Evolutionary conservation across 92 coral and sea anemone species (phyloP), one percentile per base, ranked within the genome.

Genomic region (Ricordea florida): DNA sequence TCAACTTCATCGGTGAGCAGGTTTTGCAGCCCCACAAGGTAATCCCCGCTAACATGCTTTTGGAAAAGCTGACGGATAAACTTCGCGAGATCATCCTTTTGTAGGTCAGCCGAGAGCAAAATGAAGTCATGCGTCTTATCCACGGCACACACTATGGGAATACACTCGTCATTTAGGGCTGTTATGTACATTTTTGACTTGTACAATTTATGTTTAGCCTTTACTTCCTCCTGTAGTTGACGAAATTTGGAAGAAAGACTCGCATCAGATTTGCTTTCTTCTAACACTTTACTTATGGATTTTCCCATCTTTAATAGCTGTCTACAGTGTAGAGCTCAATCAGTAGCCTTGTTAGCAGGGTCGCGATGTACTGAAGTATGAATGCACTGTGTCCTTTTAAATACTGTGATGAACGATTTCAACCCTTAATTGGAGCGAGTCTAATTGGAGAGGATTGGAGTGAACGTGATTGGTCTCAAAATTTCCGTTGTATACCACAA

Each of bases 281-380:
- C 51, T 3, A 62, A 25, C 18, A 1, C 52, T 25, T 31, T 42
- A 9, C 69, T 62, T 7, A 60, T 1, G 5, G 29, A 59, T 18
- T 15, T 35, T 59, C 66, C 66, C 66, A 59, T 59, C 46, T 27
- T n/a, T n/a, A n/a, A n/a, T n/a, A n/a, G n/a, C n/a, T n/a, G n/a
- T n/a, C n/a, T n/a, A n/a, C n/a, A n/a, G n/a, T n/a, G n/a, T n/a
- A n/a, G n/a, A n/a, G n/a, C n/a, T n/a, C n/a, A n/a, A n/a, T n/a
- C n/a, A n/a, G n/a, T n/a, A n/a, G n/a, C n/a, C n/a, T n/a, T n/a
- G n/a, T n/a, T n/a, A n/a, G n/a, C n/a, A n/a, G n/a, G n/a, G n/a
- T n/a, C n/a, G n/a, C n/a, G n/a, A n/a, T n/a, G n/a, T n/a, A n/a
- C n/a, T n/a, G n/a, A n/a, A n/a, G n/a, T n/a, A n/a, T n/a, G n/a